Evolutionary conservation across 2,888 invertebrate species (phyloP).

Genomic region (Unio pictorum): DNA sequence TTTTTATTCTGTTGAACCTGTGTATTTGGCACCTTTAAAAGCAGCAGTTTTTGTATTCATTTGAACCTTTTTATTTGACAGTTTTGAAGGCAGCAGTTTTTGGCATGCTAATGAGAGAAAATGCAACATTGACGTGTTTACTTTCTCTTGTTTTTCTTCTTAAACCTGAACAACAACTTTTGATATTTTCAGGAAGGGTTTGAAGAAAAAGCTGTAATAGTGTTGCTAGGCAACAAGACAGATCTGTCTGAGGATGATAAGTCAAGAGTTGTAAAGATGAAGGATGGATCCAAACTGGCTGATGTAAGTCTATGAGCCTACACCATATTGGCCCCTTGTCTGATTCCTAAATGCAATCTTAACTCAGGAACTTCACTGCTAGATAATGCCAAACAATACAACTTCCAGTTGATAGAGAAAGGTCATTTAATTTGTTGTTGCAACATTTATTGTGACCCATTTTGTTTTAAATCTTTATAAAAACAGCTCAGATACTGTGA

Average conservation of each 20-base stretch:
- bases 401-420: too few relatives aligned
- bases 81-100: background rate
- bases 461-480: too few relatives aligned
- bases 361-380: too few relatives aligned
- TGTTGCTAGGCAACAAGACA: constrained; percentile 75
- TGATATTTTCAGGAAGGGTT: constrained; percentile 37
- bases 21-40: too few relatives aligned
- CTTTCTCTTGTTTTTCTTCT: background rate
- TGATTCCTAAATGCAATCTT: too few relatives aligned
- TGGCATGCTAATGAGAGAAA: background rate
- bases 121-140: background rate
- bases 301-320: constrained; percentile 62
- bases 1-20: too few relatives aligned
- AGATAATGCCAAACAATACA: too few relatives aligned
- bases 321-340: too few relatives aligned
- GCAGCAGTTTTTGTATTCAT: too few relatives aligned
- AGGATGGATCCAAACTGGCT: constrained; percentile 72
- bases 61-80: background rate
- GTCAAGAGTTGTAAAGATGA: constrained; percentile 67
- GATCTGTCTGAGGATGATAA: constrained; percentile 72
- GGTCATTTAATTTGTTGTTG: too few relatives aligned
- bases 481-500: too few relatives aligned
- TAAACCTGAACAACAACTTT: constrained; percentile 1
- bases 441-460: too few relatives aligned
- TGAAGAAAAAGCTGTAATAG: constrained; percentile 71